Evolutionary conservation across 2,797 vertebrate genomes (phyloP), one percentile per base, ranked within the genome.

Genomic region (Serranus cabrilla): DNA sequence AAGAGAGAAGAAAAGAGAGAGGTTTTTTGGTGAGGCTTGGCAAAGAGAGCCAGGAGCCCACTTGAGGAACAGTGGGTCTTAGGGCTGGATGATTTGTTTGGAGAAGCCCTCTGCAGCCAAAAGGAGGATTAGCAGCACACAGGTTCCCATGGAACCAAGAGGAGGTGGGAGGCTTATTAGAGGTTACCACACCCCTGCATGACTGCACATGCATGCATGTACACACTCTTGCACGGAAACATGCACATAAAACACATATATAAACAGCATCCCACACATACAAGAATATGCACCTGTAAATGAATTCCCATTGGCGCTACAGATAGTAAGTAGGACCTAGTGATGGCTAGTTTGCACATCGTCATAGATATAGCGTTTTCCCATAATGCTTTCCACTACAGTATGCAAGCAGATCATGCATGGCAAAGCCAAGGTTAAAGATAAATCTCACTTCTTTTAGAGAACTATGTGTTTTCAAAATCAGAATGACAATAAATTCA

Each of bases 31-130:
- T 65, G 74, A 77, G 68, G 74, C 83, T 89, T 82, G 87, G 84
- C 87, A 83, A 77, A 85, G 82, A 81, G 87, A 90, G 82, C 81
- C 85, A 90, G 91, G 75, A 93, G 88, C 84, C 92, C 91, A 90
- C 90, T 92, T 71, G 85, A 94, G 83, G 86, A 92, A 87, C 85
- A 87, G 71, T 50, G 77, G 88, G 87, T 88, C 86, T 93, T 91
- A 92, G 85, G 86, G 87, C 89, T 77, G 85, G 80, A 90, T 88
- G 92, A 88, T 92, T 94, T 93, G 91, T 94, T 94, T 93, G 88
- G 90, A 92, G 91, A 91, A 92, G 85, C 89, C 88, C 78, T 83
- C 83, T 87, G 31, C 55, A 82, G 83, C 89, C 89, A 91, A 91
- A 90, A 89, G 77, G 74, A 76, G 89, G 91, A 92, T 93, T 93